Percentiles rank a stretch among this genome's conserved stretches.
These are phyloP conservation scores for Athetis lepigone DNA, from an alignment of 2,888 invertebrate genomes.

Conservation along the genomic window DNA sequence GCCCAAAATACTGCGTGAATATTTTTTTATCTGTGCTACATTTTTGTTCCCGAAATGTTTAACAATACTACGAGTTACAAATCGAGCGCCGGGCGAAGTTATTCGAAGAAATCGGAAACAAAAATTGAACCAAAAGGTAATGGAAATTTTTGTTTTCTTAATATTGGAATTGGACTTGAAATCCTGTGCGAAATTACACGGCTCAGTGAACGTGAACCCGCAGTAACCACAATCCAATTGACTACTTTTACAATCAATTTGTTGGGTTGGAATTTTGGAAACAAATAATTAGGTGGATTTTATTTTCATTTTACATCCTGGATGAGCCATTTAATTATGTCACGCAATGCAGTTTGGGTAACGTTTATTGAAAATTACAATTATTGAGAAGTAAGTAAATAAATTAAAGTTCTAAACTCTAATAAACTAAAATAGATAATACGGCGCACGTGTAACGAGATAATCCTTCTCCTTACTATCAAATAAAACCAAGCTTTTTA, in stretches of 20 bases:
- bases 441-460: too few relatives aligned
- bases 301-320: slow-evolving; percentile 14
- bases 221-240: slow-evolving; percentile 74
- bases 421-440: too few relatives aligned
- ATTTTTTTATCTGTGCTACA: slow-evolving; percentile 41
- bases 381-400: too few relatives aligned
- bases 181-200: slow-evolving; percentile 66
- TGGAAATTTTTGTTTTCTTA: slow-evolving; percentile 64
- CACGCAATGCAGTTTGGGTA: not conserved
- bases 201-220: slow-evolving; percentile 67
- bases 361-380: too few relatives aligned
- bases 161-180: slow-evolving; percentile 55
- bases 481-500: not conserved
- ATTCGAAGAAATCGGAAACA: slow-evolving; percentile 66
- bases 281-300: slow-evolving; percentile 44
- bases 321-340: slow-evolving; percentile 15
- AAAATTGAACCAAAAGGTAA: slow-evolving; percentile 70
- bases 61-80: slow-evolving; percentile 79
- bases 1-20: slow-evolving; percentile 59
- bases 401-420: too few relatives aligned
- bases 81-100: slow-evolving; percentile 66
- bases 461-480: too few relatives aligned
- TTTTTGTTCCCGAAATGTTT: slow-evolving; percentile 72
- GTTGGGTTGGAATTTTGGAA: slow-evolving; percentile 63
- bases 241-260: slow-evolving; percentile 69